Base-by-base conservation (phyloP, 2,113 vertebrate species). In the Phalacrocorax aristotelis region DNA sequence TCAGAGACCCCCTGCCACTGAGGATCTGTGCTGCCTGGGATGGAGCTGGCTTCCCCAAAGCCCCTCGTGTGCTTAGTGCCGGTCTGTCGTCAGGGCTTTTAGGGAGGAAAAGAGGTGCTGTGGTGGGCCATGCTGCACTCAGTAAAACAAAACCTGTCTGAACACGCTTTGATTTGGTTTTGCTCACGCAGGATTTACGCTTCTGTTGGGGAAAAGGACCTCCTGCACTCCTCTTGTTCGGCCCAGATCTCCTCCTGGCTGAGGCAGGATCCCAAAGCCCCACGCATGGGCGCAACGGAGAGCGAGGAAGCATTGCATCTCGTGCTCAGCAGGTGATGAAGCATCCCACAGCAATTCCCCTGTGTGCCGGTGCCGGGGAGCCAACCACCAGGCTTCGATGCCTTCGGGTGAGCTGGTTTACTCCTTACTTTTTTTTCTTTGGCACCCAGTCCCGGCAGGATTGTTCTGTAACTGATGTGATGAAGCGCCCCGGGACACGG, bases 401-500 rank as follows among this genome's bases (percentile, higher is more conserved):
- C 40, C 34, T 48, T 8, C 6, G 11, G 65, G 52, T 23, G 54
- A 82, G 51, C 42, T 32, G 40, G 8, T 16, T 62, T 58, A 4
- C 46, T 44, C 29, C 20, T 64, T 38, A 10, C 38, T 38, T 38
- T 38, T 38, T 38, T 40, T 13, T 12, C 42, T 60, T 17, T 36
- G 23, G 15, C 10, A 26, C 22, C 57, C 36, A 46, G 32, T 51
- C 27, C 46, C 11, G 22, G 58, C 49, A 29, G 62, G 62, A 23
- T 40, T 42, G 38, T 16, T 44, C 38, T 10, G 40, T n/a, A 13
- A 22, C 17, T 11, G 27, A 11, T 29, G 23, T 8, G 18, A 10
- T 7, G 25, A 46, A 36, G 18, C 1, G 6, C 11, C 36, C 36
- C 4, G 5, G 1, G 27, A 20, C 10, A 1, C 6, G 6, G 16